These are phyloP conservation scores for Recurvirostra avosetta DNA, from an alignment of 2,113 vertebrate genomes.

Conservation along the genomic window DNA sequence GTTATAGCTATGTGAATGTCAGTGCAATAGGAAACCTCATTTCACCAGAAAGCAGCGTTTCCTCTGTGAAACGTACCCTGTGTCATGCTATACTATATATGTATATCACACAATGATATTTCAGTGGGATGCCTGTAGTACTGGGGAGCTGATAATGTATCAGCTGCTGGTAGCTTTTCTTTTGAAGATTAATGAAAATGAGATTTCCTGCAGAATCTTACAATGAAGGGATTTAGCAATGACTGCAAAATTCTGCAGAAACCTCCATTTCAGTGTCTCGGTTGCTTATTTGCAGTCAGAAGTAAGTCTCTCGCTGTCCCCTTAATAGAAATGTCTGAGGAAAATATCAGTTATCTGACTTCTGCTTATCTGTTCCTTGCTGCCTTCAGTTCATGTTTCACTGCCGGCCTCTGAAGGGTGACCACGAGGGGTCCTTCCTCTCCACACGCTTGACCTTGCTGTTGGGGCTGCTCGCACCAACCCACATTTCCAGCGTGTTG, in stretches of 20 bases:
- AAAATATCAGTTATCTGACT: neutral
- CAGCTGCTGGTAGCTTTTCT: neutral
- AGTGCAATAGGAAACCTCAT: neutral
- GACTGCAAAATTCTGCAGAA: neutral
- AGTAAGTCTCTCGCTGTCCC: neutral
- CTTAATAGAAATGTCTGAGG: neutral
- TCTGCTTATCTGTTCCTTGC: neutral
- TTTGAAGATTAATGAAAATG: neutral
- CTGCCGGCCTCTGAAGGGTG: accelerated
- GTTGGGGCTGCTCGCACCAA: neutral
- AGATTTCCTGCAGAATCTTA: neutral
- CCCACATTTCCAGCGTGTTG: accelerated
- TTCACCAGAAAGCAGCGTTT: neutral
- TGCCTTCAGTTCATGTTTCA: neutral
- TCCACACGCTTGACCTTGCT: neutral
- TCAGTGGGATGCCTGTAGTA: neutral
- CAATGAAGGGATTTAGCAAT: neutral
- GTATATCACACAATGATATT: neutral
- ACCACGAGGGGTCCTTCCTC: neutral
- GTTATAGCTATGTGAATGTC: neutral
- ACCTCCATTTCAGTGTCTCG: neutral
- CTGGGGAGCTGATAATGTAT: neutral
- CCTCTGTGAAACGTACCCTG: neutral
- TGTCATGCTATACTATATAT: neutral
- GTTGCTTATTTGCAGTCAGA: neutral